Percentiles rank a stretch among this genome's conserved stretches.
phyloP scores from a whole-genome alignment of 2,888 invertebrate species.

The Drosophila sordidula region DNA sequence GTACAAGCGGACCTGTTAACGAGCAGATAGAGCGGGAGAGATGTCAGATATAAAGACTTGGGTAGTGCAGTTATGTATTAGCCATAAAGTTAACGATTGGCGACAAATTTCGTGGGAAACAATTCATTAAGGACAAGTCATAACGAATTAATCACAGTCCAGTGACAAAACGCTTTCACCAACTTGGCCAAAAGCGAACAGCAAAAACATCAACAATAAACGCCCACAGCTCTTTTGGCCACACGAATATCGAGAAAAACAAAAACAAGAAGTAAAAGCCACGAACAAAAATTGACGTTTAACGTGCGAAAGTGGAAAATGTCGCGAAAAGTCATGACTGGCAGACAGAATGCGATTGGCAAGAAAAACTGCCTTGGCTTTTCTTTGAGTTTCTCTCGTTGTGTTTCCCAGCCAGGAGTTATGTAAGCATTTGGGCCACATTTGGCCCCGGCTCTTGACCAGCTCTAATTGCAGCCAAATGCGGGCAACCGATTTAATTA shows the following conservation, averaged over 20 bases:
- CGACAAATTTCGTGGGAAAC: slow-evolving; percentile 27
- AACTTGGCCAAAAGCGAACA: slow-evolving; percentile 25
- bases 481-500: slow-evolving; percentile 54
- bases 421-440: slow-evolving; percentile 44
- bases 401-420: slow-evolving; percentile 29
- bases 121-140: slow-evolving; percentile 34
- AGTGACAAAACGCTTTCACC: slow-evolving; percentile 59
- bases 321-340: slow-evolving; percentile 50
- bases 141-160: slow-evolving; percentile 49
- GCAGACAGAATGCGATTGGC: slow-evolving; percentile 29
- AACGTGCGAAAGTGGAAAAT: slow-evolving; percentile 51
- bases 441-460: slow-evolving; percentile 24
- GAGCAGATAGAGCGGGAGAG: slow-evolving; percentile 19
- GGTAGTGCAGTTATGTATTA: slow-evolving; percentile 31
- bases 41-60: slow-evolving; percentile 24
- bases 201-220: slow-evolving; percentile 19
- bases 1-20: slow-evolving; percentile 96
- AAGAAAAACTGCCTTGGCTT: slow-evolving; percentile 14
- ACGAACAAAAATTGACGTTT: slow-evolving; percentile 27
- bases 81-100: slow-evolving; percentile 30
- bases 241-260: slow-evolving; percentile 21
- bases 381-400: slow-evolving; percentile 21
- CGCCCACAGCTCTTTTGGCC: slow-evolving; percentile 40
- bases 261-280: slow-evolving; percentile 11
- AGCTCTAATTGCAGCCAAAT: slow-evolving; percentile 69